Base-by-base conservation (phyloP, 2,797 vertebrate genomes). In the Eulemur mongoz region DNA sequence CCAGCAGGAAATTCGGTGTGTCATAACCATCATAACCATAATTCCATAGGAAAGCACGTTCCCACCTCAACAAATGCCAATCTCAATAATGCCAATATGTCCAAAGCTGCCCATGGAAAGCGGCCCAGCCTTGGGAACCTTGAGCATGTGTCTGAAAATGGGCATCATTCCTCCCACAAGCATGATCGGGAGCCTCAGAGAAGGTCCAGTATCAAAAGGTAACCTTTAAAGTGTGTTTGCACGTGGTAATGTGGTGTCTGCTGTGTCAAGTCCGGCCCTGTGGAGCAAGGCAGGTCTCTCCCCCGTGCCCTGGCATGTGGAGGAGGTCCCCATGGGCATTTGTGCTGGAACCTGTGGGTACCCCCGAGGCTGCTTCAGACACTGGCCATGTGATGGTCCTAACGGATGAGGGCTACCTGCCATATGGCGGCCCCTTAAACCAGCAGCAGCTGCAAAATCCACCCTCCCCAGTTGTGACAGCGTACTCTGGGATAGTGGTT, bases 11-110 rank as follows among this genome's bases (percentile, higher is more conserved):
- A 99, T 98, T 99, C 99, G 94, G 94, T 99, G 87, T 99, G 99
- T 98, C 99, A 99, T 98, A 99, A 99, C 96, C 99, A 99, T 93
- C 99, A 99, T 97, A 98, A 99, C 98, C 99, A 99, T 99, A 99
- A 99, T 98, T 99, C 99, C 50, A 98, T 99, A 89, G 99, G 99
- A 98, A 99, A 99, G 98, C 98, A 98, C 4, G 99, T 99, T 91
- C 99, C 99, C 94, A 99, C 99, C 97, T 99, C 99, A 98, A 99
- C 99, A 97, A 99, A 99, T 98, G 99, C 99, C 99, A 99, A 99
- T 98, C 99, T 99, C 98, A 99, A 99, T 99, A 99, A 99, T 78
- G 99, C 99, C 99, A 99, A 99, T 59, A 96, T 99, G 98, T 99
- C 99, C 98, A 99, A 99, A 98, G 98, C 99, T 96, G 98, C 99